These are phyloP conservation scores for Tineola bisselliella DNA, from an alignment of 2,888 invertebrate genomes.

Conservation along the genomic window DNA sequence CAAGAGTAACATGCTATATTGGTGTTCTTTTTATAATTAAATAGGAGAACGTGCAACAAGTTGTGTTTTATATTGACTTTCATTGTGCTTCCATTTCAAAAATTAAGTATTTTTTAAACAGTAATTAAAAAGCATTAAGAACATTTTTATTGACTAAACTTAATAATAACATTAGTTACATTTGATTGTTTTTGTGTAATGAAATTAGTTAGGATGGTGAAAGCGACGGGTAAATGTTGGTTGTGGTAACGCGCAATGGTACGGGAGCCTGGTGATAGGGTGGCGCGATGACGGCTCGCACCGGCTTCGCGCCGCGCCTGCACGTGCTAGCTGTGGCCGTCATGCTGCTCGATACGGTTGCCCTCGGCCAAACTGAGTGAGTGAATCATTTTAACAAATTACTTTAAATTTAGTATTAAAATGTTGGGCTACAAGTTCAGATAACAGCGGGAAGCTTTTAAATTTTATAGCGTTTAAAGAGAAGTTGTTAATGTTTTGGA, in stretches of 20 bases:
- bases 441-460: not conserved
- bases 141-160: no score
- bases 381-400: conserved; percentile 22
- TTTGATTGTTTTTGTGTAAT: not conserved
- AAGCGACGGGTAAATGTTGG: not conserved
- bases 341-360: conserved; percentile 19
- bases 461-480: not conserved
- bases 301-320: conserved; percentile 23
- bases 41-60: not conserved
- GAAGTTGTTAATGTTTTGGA: not conserved
- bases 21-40: not conserved
- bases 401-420: not conserved
- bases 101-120: no score
- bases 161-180: not conserved
- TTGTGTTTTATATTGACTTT: not conserved
- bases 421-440: not conserved
- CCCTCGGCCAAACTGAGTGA: conserved; percentile 45
- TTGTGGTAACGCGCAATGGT: conserved; percentile 24
- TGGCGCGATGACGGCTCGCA: conserved; percentile 57
- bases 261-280: conserved; percentile 30
- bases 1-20: not conserved
- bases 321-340: conserved; percentile 11
- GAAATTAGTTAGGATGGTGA: not conserved
- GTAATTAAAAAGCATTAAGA: no score
- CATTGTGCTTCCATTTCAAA: no score